These are phyloP conservation scores for Amblyopsis rosae DNA, from an alignment of 2,113 vertebrate genomes.

Conservation along the genomic window DNA sequence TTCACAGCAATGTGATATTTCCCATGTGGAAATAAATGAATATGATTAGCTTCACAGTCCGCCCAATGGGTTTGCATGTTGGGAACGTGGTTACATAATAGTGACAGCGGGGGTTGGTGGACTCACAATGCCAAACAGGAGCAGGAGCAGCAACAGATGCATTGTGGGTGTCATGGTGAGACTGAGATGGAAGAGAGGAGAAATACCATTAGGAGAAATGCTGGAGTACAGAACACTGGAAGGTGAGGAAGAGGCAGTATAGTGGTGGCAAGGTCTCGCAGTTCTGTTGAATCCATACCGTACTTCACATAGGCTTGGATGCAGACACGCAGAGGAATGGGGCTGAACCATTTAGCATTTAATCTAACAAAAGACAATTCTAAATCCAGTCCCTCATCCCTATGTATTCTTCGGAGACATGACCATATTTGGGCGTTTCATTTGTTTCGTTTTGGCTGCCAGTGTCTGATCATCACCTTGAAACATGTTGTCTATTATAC, in stretches of 20 bases:
- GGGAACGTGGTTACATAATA: conserved; percentile 39
- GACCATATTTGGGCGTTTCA: neutral
- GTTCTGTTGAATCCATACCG: no score
- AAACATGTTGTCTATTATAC: neutral
- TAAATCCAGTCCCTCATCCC: no score
- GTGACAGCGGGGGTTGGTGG: conserved; percentile 34
- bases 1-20: neutral
- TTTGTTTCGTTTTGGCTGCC: no score
- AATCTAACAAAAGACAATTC: no score
- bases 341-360: conserved; percentile 8
- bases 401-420: no score
- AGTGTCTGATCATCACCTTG: neutral
- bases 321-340: conserved; percentile 21
- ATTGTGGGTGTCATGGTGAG: conserved; percentile 62
- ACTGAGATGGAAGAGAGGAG: conserved; percentile 31
- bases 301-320: no score
- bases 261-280: neutral
- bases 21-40: neutral
- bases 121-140: conserved; percentile 75
- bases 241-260: conserved; percentile 10
- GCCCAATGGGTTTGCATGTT: conserved; percentile 20
- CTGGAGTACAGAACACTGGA: neutral
- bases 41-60: neutral
- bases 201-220: conserved; percentile 8
- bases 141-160: conserved; percentile 67